Percentiles rank a stretch among this genome's conserved stretches.
These are phyloP conservation scores for Agonopterix alstromeriana DNA, from an alignment of 2,888 invertebrate genomes.

Conservation along the genomic window DNA sequence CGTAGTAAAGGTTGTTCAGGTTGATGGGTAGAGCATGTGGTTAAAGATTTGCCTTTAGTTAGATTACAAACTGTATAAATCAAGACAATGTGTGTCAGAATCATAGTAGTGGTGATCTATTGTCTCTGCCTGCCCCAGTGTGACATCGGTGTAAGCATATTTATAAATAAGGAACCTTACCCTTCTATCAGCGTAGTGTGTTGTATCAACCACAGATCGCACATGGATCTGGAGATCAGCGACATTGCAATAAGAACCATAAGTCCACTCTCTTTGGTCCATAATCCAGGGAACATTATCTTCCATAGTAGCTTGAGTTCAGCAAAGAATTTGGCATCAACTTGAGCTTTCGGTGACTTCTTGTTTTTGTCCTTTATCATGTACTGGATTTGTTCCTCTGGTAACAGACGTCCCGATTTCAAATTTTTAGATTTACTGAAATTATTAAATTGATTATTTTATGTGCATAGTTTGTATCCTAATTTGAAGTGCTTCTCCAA, in stretches of 20 bases:
- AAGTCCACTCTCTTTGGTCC: slow-evolving; percentile 85
- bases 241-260: slow-evolving; percentile 86
- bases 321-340: slow-evolving; percentile 84
- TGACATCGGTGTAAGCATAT: neutral
- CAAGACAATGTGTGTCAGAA: too few relatives aligned
- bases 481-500: too few relatives aligned
- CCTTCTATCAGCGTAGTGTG: slow-evolving; percentile 96
- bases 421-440: slow-evolving; percentile 1
- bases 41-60: too few relatives aligned
- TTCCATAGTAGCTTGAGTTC: slow-evolving; percentile 82
- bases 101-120: too few relatives aligned
- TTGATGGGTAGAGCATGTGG: too few relatives aligned
- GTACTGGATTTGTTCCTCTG: slow-evolving; percentile 86
- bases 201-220: slow-evolving; percentile 98
- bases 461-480: too few relatives aligned
- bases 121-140: neutral
- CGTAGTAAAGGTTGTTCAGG: too few relatives aligned
- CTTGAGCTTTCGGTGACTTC: slow-evolving; percentile 81
- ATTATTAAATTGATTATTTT: too few relatives aligned
- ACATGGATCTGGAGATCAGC: slow-evolving; percentile 91
- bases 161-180: slow-evolving; percentile 56
- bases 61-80: too few relatives aligned
- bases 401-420: slow-evolving; percentile 30
- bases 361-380: slow-evolving; percentile 84
- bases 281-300: slow-evolving; percentile 87